phyloP scores from a whole-genome alignment of 2,888 invertebrate genomes.

The Cerceris ruficornis region DNA sequence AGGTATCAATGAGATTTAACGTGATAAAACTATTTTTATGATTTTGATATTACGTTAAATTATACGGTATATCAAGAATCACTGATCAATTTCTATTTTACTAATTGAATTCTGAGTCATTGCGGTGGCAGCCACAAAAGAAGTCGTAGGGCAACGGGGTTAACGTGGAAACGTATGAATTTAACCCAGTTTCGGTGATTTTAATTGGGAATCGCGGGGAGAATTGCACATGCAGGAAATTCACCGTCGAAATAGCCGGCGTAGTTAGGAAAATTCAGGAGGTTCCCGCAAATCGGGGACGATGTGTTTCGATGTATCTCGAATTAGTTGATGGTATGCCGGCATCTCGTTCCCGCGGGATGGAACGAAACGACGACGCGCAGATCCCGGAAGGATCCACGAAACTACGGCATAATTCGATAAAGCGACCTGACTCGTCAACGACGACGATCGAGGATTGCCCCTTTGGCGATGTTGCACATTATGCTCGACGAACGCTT shows the following conservation, averaged over 20 bases:
- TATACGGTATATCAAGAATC: too few relatives aligned
- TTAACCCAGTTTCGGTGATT: neutral
- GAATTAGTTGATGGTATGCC: slow-evolving; percentile 48
- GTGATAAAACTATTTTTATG: too few relatives aligned
- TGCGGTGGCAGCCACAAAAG: too few relatives aligned
- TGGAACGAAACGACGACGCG: slow-evolving; percentile 11
- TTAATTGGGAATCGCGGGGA: neutral
- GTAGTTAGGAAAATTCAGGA: slow-evolving; percentile 33
- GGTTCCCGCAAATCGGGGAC: slow-evolving; percentile 20
- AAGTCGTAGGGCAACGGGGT: too few relatives aligned
- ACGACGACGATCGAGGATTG: slow-evolving; percentile 8
- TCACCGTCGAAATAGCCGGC: slow-evolving; percentile 15
- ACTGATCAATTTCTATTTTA: too few relatives aligned
- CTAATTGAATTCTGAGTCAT: too few relatives aligned
- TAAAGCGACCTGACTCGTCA: slow-evolving; percentile 16
- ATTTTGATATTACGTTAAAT: too few relatives aligned
- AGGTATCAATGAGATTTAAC: too few relatives aligned
- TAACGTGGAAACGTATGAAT: neutral
- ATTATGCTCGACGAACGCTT: too few relatives aligned
- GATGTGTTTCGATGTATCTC: slow-evolving; percentile 45
- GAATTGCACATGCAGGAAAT: neutral
- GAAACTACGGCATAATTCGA: slow-evolving; percentile 54
- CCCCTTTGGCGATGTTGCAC: too few relatives aligned
- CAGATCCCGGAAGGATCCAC: slow-evolving; percentile 45
- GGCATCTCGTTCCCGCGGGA: slow-evolving; percentile 49